Base-by-base conservation (phyloP, 2,888 invertebrate genomes). In the Odontothrips loti region DNA sequence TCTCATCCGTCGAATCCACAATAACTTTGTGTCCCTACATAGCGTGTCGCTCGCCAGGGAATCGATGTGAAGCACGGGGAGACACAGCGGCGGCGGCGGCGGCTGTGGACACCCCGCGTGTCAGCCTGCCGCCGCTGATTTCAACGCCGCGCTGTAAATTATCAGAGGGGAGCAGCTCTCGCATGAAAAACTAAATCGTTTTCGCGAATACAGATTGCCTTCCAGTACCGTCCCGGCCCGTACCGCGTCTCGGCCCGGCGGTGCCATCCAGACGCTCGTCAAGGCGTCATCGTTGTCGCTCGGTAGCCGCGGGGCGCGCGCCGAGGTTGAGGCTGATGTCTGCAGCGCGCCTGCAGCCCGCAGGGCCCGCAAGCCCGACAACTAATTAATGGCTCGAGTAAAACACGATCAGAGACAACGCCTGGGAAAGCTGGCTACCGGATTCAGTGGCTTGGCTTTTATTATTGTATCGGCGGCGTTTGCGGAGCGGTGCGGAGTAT, bases 161-260 rank as follows among this genome's bases (percentile, higher is more conserved):
- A 75, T 75, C 68, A 43, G 34, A 43, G 34, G 34, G 34, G 34
- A 43, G 68, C 68, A 11, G 58, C 68, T 10, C 23, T 27, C 27
- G 68, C 27, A 23, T 75, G 68, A 75, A 75, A 75, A 75, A 75
- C 27, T 75, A 27, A 75, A 75, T 75, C 68, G 68, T 75, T 75
- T 75, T 75, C 68, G 68, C 68, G 68, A 75, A 75, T 75, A 75
- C 68, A 75, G 68, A 75, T 75, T 75, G 68, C 11, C 68, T 20
- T 51, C 51, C 51, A n/a, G n/a, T n/a, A n/a, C n/a, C n/a, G n/a
- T n/a, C n/a, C n/a, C n/a, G n/a, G n/a, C n/a, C n/a, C n/a, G n/a
- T n/a, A n/a, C n/a, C n/a, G n/a, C n/a, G n/a, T n/a, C n/a, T n/a
- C n/a, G n/a, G n/a, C n/a, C 34, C 6, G 34, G 34, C 34, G 34